Base-by-base conservation (phyloP, 2,113 vertebrate genomes). In the Vulpes vulpes region DNA sequence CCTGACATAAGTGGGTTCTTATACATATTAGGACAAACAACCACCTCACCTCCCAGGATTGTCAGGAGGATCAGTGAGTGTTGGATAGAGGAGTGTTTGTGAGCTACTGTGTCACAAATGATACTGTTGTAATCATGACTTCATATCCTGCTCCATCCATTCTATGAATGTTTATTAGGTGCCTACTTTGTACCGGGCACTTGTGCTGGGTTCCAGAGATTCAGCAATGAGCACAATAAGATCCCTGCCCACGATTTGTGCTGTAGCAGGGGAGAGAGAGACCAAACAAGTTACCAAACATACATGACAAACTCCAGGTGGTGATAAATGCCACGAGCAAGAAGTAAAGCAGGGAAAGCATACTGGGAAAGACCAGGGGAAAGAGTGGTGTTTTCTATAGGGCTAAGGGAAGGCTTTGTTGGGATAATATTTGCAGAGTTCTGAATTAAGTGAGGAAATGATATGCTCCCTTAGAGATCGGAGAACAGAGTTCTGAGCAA, bases 391-490 rank as follows among this genome's bases (percentile, higher is more conserved):
- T 60, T 55, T n/a, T 65, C 55, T 55, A 7, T 19, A 25, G 9
- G 78, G 17, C 53, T 51, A 85, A 62, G 64, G 27, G 93, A 73
- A 74, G 71, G 2, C 23, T 86, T 83, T 55, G 30, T n/a, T 35
- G n/a, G 88, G 35, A 57, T 62, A 19, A 51, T 19, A 64, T 49
- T 96, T 83, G 11, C 27, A 80, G 62, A 86, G 51, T 38, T 94
- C 73, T 96, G 80, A 96, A 86, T 59, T 78, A 85, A 60, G 62
- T 62, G 32, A 81, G 71, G 30, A 93, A 76, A 79, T 49, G 35
- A 92, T 55, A 69, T 23, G 30, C 51, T 65, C 35, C 3, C 23
- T 71, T 80, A 55, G 43, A 27, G n/a, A 38, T 8, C 11, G 25
- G n/a, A 15, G 7, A 79, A 89, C 32, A 62, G 55, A 30, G 7